Percentiles rank a stretch among this genome's conserved stretches.
Evolutionary conservation across 1,140 invertebrate species (phyloP).

Genomic region (Notospermus geniculatus): DNA sequence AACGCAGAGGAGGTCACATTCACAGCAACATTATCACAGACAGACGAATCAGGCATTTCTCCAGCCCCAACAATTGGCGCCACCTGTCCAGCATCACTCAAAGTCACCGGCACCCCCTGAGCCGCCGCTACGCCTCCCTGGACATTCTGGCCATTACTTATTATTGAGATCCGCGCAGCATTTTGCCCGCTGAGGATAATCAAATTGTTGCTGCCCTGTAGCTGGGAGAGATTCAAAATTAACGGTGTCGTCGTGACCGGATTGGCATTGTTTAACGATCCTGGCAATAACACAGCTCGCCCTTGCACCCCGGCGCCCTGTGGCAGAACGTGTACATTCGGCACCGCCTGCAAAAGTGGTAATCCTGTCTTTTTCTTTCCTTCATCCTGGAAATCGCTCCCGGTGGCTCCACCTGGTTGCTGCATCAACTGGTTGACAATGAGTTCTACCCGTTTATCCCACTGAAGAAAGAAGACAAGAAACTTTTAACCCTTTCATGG

Average conservation of each 20-base stretch:
- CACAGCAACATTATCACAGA: no score
- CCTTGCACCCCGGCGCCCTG: neutral
- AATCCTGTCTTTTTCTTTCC: neutral
- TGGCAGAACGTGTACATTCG: neutral
- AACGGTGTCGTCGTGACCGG: slow-evolving; percentile 62
- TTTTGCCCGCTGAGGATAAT: slow-evolving; percentile 74
- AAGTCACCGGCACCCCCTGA: slow-evolving; percentile 35
- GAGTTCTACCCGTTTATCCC: slow-evolving; percentile 80
- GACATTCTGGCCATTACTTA: slow-evolving; percentile 53
- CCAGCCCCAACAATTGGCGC: no score
- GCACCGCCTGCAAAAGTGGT: neutral
- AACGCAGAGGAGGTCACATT: no score
- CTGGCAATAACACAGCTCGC: no score
- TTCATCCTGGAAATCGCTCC: neutral
- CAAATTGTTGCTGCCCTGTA: slow-evolving; percentile 78
- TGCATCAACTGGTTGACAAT: slow-evolving; percentile 86
- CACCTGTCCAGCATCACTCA: no score
- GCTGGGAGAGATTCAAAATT: slow-evolving; percentile 78
- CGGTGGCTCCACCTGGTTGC: slow-evolving; percentile 54
- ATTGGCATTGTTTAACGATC: no score
- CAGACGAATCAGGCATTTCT: no score
- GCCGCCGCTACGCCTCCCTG: slow-evolving; percentile 42
- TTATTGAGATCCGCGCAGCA: slow-evolving; percentile 54
- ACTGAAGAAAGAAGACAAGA: slow-evolving; percentile 36
- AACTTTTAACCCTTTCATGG: no score